phyloP scores from a whole-genome alignment of 2,797 vertebrate species.

The Semaprochilodus insignis region DNA sequence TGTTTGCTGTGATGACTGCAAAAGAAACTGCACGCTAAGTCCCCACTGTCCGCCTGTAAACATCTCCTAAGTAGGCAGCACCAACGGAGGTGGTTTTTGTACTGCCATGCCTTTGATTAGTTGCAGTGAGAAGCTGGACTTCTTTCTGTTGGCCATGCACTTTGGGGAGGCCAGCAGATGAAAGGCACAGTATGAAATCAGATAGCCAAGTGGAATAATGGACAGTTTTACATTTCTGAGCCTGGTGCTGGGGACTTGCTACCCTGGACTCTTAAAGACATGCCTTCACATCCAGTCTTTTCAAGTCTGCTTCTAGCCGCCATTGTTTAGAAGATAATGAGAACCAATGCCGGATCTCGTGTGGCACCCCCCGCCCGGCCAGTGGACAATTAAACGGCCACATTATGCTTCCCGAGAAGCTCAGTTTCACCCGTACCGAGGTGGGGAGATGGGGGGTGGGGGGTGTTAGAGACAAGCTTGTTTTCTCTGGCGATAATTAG shows the following conservation, averaged over 20 bases:
- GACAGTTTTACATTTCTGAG: conserved; percentile 86
- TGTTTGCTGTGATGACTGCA: conserved; percentile 42
- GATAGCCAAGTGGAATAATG: conserved; percentile 77
- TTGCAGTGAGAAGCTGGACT: conserved; percentile 74
- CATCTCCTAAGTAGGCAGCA: conserved; percentile 57
- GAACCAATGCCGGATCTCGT: conserved; percentile 79
- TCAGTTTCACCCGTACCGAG: conserved; percentile 70
- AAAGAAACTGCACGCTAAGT: conserved; percentile 41
- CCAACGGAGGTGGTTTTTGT: conserved; percentile 65
- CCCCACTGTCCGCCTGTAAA: conserved; percentile 52
- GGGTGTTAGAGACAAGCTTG: conserved; percentile 66
- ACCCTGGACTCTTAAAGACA: conserved; percentile 75
- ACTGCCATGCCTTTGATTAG: conserved; percentile 79
- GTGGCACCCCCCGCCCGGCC: conserved; percentile 69
- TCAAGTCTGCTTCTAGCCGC: conserved; percentile 77
- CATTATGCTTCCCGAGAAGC: conserved; percentile 75
- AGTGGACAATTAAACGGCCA: conserved; percentile 79
- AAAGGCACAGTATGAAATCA: conserved; percentile 79
- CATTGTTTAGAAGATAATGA: conserved; percentile 88
- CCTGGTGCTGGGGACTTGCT: conserved; percentile 71
- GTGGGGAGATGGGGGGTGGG: conserved; percentile 64
- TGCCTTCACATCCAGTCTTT: conserved; percentile 81
- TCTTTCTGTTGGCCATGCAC: conserved; percentile 73
- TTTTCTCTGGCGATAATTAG: conserved; percentile 84
- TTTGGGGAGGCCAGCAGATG: conserved; percentile 75